A percentile compares a stretch with the other conserved stretches of the same genome.
Evolutionary conservation across 2,797 vertebrate genomes (phyloP).

Genomic region (Anguilla megastoma): DNA sequence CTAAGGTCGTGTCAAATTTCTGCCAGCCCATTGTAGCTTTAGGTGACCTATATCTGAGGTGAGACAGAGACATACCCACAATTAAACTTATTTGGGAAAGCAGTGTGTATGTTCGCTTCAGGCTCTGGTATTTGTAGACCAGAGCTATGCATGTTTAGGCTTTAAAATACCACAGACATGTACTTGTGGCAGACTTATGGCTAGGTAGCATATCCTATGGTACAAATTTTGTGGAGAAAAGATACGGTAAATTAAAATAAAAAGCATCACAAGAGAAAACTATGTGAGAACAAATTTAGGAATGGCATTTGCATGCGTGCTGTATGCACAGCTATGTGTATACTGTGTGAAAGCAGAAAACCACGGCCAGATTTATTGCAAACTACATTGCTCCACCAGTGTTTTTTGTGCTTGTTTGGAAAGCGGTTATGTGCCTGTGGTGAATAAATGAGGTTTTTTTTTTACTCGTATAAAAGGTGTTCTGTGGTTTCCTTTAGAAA

Average conservation of each 20-base stretch:
- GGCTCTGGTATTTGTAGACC: neutral
- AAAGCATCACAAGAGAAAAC: neutral
- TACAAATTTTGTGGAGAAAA: neutral
- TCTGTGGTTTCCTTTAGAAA: neutral
- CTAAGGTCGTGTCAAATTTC: neutral
- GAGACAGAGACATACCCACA: neutral
- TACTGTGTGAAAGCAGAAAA: neutral
- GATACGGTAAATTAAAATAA: neutral
- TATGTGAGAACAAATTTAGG: neutral
- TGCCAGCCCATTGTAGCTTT: neutral
- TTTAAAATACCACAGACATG: neutral
- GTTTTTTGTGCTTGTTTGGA: neutral
- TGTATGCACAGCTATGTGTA: neutral
- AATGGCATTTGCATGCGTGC: neutral
- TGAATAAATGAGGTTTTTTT: neutral
- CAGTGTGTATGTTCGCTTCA: neutral
- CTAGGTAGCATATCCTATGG: neutral
- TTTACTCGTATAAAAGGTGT: neutral
- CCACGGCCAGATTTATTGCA: neutral
- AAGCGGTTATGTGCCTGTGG: neutral
- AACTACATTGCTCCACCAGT: neutral
- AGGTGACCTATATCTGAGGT: neutral
- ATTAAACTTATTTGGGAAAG: neutral
- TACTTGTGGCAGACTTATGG: neutral
- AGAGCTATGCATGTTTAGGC: neutral